phyloP scores from a whole-genome alignment of 1,140 invertebrate genomes.

The Cheumatopsyche charites region DNA sequence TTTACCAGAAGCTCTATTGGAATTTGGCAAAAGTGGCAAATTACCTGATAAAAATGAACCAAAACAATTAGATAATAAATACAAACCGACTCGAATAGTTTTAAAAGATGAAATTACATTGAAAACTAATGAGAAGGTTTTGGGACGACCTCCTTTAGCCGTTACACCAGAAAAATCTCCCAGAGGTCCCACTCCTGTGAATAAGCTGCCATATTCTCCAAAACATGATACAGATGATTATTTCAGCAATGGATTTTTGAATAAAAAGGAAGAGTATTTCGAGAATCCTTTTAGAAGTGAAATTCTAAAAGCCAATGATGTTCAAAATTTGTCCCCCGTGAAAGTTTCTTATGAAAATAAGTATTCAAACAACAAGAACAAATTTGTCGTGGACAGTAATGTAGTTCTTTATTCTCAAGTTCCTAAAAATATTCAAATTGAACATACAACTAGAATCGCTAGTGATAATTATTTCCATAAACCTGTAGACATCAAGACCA shows the following conservation, averaged over 20 bases:
- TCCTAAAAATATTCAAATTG: constrained; percentile 22
- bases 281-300: constrained; percentile 20
- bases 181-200: constrained; percentile 11
- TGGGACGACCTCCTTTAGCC: constrained; percentile 24
- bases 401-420: constrained; percentile 1
- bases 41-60: constrained; percentile 49
- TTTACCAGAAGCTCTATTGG: constrained; percentile 51
- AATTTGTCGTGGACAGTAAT: constrained; percentile 11
- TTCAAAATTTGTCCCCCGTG: constrained; percentile 4
- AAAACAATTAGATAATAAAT: background rate
- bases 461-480: constrained; percentile 15
- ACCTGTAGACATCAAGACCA: background rate
- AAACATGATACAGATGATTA: constrained; percentile 18
- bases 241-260: background rate
- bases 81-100: background rate
- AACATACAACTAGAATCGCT: constrained; percentile 10
- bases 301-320: background rate
- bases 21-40: constrained; percentile 52
- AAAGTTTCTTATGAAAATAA: constrained; percentile 31
- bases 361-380: constrained; percentile 17
- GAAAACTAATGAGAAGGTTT: constrained; percentile 13
- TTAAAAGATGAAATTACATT: background rate
- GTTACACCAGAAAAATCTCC: constrained; percentile 22
- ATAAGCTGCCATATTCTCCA: constrained; percentile 15
- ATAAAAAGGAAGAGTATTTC: background rate